phyloP scores from a whole-genome alignment of 1,140 invertebrate genomes.

The Teleogryllus occipitalis region DNA sequence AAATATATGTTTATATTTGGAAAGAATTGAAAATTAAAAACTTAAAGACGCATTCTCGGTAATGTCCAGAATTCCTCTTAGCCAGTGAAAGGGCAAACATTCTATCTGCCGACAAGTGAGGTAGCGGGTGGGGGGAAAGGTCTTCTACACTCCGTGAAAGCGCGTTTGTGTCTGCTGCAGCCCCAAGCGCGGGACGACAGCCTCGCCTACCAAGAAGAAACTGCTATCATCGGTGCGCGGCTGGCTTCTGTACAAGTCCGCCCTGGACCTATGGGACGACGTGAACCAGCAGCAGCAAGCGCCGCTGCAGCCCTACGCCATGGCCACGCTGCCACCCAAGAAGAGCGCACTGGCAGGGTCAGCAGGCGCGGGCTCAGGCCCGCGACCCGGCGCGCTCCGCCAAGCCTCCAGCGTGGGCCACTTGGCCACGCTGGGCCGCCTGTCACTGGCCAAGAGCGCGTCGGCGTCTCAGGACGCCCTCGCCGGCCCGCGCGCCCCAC shows the following conservation, averaged over 20 bases:
- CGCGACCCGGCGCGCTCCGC: conserved; percentile 9
- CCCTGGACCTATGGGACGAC: conserved; percentile 42
- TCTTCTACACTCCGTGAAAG: too few relatives aligned
- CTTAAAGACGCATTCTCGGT: too few relatives aligned
- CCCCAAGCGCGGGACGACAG: background rate
- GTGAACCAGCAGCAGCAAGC: conserved; percentile 23
- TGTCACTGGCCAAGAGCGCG: conserved; percentile 22
- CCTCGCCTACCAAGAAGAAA: conserved; percentile 22
- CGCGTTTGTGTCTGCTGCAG: background rate
- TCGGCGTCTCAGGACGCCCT: conserved; percentile 14
- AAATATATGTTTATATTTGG: too few relatives aligned
- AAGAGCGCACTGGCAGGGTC: conserved; percentile 2
- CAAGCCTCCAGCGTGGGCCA: conserved; percentile 34
- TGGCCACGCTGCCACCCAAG: background rate
- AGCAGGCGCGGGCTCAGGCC: background rate
- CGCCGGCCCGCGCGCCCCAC: background rate
- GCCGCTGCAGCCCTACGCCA: background rate
- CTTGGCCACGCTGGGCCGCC: conserved; percentile 24
- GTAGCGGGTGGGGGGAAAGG: too few relatives aligned
- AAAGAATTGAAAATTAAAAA: too few relatives aligned
- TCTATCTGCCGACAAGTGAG: too few relatives aligned
- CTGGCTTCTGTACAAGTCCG: conserved; percentile 42
- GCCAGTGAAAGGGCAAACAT: too few relatives aligned
- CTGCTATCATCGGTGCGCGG: conserved; percentile 38
- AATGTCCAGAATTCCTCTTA: too few relatives aligned